Evolutionary conservation across 2,113 vertebrate genomes (phyloP), one percentile per base, ranked within the genome.

Genomic region (Pseudopodoces humilis): DNA sequence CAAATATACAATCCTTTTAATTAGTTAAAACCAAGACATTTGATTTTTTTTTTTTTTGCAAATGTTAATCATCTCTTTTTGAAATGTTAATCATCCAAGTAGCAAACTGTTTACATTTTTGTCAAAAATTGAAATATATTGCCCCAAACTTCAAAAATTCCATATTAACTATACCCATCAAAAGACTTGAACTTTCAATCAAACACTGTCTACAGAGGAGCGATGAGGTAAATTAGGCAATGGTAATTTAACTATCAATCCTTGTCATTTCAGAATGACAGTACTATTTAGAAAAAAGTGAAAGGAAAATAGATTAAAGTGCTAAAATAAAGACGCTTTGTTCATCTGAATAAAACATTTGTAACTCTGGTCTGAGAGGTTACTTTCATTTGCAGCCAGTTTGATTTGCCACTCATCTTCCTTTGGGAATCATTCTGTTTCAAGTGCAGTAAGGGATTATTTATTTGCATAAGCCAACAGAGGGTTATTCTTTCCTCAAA

Each of bases 281-380:
- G 95, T 59, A 77, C 60, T 86, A 83, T 92, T 96, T 94, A 78
- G 77, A 50, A 74, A 92, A 91, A 95, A 44, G 70, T 8, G 28
- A 92, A 94, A 91, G 71, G 83, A 85, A 62, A 95, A 96, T 81
- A 92, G 86, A 96, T 95, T 97, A 83, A 97, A 96, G 91, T 74
- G 65, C 74, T 96, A 91, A 97, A 97, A 97, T 86, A 97, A 97
- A 96, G 93, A 83, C 3, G 33, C 95, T 96, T 96, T 94, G 90
- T 97, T 97, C 97, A 72, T 94, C 88, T 97, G 96, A 97, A 95
- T 95, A 94, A 91, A 97, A 95, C 95, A 95, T 97, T 95, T 96
- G 88, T 91, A 96, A 88, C 76, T 84, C 75, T 55, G 96, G 88
- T 85, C 92, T 95, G 65, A 74, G 94, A 94, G 94, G 94, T 96